Evolutionary conservation across 2,888 invertebrate genomes (phyloP), one percentile per base, ranked within the genome.

Genomic region (Cerceris ruficornis): DNA sequence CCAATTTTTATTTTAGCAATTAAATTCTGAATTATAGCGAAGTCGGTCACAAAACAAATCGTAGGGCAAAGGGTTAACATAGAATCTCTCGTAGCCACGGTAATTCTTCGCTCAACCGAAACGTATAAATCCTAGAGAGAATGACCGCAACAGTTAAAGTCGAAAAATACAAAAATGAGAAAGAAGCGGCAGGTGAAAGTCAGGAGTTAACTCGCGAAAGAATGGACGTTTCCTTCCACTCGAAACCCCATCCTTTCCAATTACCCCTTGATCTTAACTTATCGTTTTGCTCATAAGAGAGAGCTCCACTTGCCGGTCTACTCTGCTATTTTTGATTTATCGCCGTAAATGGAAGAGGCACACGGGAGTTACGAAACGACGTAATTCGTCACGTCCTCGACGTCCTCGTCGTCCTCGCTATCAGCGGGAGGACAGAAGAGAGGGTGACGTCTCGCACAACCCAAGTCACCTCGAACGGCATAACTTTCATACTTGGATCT

Each of bases 251-350:
- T 77, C 69, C 62, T 67, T 75, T 62, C 55, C 58, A 59, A 74
- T 67, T 76, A 75, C 55, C 42, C 66, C 8, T 43, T 66, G 55
- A 64, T 75, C 67, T 66, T 64, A 77, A 77, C 52, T 74, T 74
- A 74, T 69, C 77, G 65, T 59, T 73, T 77, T 74, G 69, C 69
- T 42, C 69, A 74, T 39, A 17, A 57, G 54, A 39, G 50, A 41
- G 67, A 52, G 57, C 52, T 50, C 68, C 42, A 9, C 39, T 28
- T 13, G 14, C 28, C 42, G 0, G 15, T 28, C 14, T 39, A n/a
- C 60, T 74, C 77, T 69, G 71, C 64, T 75, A 55, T 55, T 85
- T 28, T 80, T 81, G 81, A 84, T 85, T 80, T 80, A 85, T 84
- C 64, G 69, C 61, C 13, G 58, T 15, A 58, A 49, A 62, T 69